Percentiles rank a stretch among this genome's conserved stretches.
phyloP scores from a whole-genome alignment of 2,797 vertebrate species.

The Poecile montanus region DNA sequence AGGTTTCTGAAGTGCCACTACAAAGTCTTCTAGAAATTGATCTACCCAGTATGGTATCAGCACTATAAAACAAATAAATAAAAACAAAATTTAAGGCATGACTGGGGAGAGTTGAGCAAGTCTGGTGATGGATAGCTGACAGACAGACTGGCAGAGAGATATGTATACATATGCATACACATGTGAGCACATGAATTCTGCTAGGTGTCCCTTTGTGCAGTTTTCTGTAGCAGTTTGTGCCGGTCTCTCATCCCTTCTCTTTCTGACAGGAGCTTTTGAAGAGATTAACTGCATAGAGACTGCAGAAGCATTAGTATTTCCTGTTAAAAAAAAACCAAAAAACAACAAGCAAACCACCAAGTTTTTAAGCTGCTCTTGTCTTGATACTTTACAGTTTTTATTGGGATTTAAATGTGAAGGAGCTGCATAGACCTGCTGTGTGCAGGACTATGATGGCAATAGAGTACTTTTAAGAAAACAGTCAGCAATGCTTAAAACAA shows the following conservation, averaged over 20 bases:
- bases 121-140: not conserved
- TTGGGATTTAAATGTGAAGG: not conserved
- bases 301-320: not conserved
- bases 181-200: not conserved
- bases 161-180: no score
- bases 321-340: not conserved
- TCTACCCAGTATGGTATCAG: not conserved
- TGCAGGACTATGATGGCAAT: not conserved
- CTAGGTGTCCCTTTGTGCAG: not conserved
- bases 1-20: not conserved
- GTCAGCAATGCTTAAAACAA: not conserved
- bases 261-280: not conserved
- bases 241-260: not conserved
- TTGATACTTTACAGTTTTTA: not conserved
- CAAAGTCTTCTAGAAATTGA: not conserved
- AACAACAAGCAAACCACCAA: not conserved
- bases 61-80: not conserved
- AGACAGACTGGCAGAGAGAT: not conserved
- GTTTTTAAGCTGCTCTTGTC: not conserved
- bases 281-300: not conserved
- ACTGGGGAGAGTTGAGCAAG: not conserved
- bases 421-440: not conserved
- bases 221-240: not conserved
- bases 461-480: not conserved
- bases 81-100: not conserved